Evolutionary conservation across 2,888 invertebrate genomes (phyloP), one percentile per base, ranked within the genome.

Genomic region (Amphipyra tragopoginis): DNA sequence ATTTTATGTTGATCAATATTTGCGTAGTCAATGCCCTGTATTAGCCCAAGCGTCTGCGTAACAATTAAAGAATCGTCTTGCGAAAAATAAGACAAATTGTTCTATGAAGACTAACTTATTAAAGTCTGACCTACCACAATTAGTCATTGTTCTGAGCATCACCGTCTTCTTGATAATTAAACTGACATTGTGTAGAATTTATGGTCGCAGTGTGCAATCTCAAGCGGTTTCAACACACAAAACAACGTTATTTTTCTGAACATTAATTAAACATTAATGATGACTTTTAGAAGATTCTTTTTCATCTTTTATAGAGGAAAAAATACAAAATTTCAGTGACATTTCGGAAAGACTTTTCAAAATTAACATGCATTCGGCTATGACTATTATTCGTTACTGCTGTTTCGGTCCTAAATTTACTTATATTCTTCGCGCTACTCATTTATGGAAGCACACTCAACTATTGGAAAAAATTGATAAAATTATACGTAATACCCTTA

Each of bases 1-100:
- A 75, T 65, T 62, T 60, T 45, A 59, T 40, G 39, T 72, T 65
- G 72, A 67, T 65, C 70, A 67, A 75, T 62, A 63, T 72, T 75
- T 67, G 66, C 60, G 47, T 48, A 62, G 65, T 38, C 39, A 43
- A 49, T 52, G 48, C 47, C 58, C 44, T 55, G 45, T 45, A 51
- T 53, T 42, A 44, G 34, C 39, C 21, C 34, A 36, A 56, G 50
- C 48, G 10, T 40, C 42, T 60, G 50, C 62, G 55, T 59, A 55
- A 53, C 45, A 52, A 58, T 59, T 59, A 63, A 52, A 64, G 11
- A 50, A 58, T 43, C 29, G 14, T 44, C 29, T 45, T 51, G 38
- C 47, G 13, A 29, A 44, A 58, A 61, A 55, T 11, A 55, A 43
- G 44, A 55, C 38, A 40, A 51, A 52, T 51, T 52, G 36, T 52